These are phyloP conservation scores for Lordiphosa mommai DNA, from an alignment of 1,140 invertebrate genomes.

Conservation along the genomic window DNA sequence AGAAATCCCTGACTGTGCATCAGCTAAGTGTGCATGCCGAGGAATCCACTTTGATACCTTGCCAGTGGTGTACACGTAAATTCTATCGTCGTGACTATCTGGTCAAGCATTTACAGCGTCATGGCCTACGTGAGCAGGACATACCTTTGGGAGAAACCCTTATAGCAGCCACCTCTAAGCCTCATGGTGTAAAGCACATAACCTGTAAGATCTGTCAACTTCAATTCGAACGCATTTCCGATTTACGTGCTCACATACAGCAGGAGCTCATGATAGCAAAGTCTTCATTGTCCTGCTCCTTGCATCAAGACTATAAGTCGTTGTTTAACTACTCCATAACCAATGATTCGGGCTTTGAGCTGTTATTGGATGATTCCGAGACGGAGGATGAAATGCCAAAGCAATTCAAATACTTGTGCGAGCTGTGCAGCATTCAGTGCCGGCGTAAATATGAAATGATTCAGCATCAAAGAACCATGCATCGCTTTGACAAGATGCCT, in stretches of 20 bases:
- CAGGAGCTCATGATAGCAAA: slow-evolving; percentile 53
- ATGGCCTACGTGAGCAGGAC: slow-evolving; percentile 55
- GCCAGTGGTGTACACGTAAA: slow-evolving; percentile 81
- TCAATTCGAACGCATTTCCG: slow-evolving; percentile 46
- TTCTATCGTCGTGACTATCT: slow-evolving; percentile 81
- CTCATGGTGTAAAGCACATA: slow-evolving; percentile 59
- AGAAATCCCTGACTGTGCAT: slow-evolving; percentile 81
- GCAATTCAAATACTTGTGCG: slow-evolving; percentile 72
- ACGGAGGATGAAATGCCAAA: slow-evolving; percentile 65
- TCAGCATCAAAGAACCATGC: slow-evolving; percentile 69
- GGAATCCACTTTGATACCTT: slow-evolving; percentile 78
- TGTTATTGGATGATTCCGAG: slow-evolving; percentile 67
- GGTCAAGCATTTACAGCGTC: slow-evolving; percentile 61
- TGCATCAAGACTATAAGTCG: slow-evolving; percentile 49
- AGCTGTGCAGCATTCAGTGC: slow-evolving; percentile 80
- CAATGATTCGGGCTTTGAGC: slow-evolving; percentile 61
- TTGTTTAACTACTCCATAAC: slow-evolving; percentile 66
- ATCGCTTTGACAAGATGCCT: slow-evolving; percentile 65
- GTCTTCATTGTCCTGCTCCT: slow-evolving; percentile 5
- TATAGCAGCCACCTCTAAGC: slow-evolving; percentile 54
- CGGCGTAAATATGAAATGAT: slow-evolving; percentile 73
- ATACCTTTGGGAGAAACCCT: slow-evolving; percentile 61
- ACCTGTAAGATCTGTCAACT: slow-evolving; percentile 62
- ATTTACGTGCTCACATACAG: slow-evolving; percentile 54
- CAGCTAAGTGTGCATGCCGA: slow-evolving; percentile 79